Conservation (phyloP, 2,888 invertebrate species). For the Hermodice carunculata region DNA sequence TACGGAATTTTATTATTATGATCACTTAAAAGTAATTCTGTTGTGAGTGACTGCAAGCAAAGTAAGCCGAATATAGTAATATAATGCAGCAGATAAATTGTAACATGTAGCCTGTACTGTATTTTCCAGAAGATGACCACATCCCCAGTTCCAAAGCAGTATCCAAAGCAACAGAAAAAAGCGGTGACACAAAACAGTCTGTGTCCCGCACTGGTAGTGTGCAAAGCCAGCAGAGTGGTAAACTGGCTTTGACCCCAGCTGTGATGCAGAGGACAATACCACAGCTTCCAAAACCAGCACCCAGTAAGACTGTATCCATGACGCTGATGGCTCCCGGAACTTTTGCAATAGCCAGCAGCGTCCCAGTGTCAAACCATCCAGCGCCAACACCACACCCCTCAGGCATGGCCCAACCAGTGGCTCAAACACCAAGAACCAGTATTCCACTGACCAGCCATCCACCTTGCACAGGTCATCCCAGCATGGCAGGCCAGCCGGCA, state of each 20-base stretch:
- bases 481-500: no score
- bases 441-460: slow-evolving; percentile 16
- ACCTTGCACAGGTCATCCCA: no score
- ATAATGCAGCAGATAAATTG: no score
- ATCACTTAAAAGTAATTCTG: no score
- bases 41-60: no score
- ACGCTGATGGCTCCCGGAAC: background rate
- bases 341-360: background rate
- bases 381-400: background rate
- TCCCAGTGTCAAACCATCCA: background rate
- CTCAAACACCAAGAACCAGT: slow-evolving; percentile 1
- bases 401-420: slow-evolving; percentile 1
- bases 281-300: background rate
- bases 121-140: no score
- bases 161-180: no score
- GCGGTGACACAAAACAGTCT: no score
- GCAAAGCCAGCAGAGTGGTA: slow-evolving; percentile 15
- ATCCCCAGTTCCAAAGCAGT: no score
- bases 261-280: background rate
- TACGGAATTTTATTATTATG: no score
- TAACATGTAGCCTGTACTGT: no score
- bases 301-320: slow-evolving; percentile 13
- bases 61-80: no score
- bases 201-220: slow-evolving; percentile 7
- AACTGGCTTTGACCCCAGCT: slow-evolving; percentile 3